Base-by-base conservation (phyloP, 53 echinoderm and acorn worm genomes). In the Stichopus horrens region DNA sequence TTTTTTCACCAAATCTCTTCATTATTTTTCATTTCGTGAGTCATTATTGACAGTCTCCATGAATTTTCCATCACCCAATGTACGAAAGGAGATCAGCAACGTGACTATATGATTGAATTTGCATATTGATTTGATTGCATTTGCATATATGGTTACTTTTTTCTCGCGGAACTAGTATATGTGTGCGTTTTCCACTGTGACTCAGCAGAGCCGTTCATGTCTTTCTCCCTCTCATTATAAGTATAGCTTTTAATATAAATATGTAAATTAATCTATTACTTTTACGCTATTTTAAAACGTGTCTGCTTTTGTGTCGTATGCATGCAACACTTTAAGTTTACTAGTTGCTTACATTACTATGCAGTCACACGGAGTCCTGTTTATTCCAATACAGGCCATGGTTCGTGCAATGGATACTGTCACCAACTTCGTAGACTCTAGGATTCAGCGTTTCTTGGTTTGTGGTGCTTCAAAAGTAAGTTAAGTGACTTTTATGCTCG, bases 391-490 rank as follows among this genome's bases (percentile, higher is more conserved):
- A 5, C 23, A 91, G 91, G 73, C 91, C 7, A 88, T 79, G 6
- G 84, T 91, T n/a, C 74, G 91, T 73, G 88, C 83, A 7, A 74
- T 91, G 88, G 91, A 91, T 21, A 88, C 91, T 7, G 79, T 91
- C 63, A 83, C 83, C 2, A 81, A 88, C 66, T 91, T 83, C 58
- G 84, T 65, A 11, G 76, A 83, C 4, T 51, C 76, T 8, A 90
- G 81, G 55, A 74, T 90, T 23, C 65, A 85, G 21, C 66, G 59
- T 54, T 90, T 90, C 76, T 74, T 86, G 14, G 58, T 89, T 37
- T 85, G 85, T 19, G 86, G 90, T 21, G 90, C 85, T 14, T 90
- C 90, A 76, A 90, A 90, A 85, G 90, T 90, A 90, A 56, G 55
- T 9, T 13, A 37, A 83, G 16, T 18, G 7, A 63, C 16, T 2